phyloP scores from a whole-genome alignment of 1,140 invertebrate genomes.

The Rhyzopertha dominica region DNA sequence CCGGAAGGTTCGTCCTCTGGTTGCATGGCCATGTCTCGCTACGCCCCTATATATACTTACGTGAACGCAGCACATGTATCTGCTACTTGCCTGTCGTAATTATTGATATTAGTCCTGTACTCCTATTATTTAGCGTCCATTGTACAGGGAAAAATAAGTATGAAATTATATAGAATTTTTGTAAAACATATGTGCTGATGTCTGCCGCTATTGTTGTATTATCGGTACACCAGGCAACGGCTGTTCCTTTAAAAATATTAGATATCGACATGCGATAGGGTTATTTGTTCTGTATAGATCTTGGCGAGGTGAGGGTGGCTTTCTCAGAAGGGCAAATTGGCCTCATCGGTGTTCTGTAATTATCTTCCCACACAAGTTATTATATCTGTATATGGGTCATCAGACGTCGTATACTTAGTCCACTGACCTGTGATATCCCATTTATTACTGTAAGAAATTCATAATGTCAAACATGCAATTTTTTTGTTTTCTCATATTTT shows the following conservation, averaged over 20 bases:
- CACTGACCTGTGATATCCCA: too few species aligned
- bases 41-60: conserved; percentile 24
- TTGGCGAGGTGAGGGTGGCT: too few species aligned
- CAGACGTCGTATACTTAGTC: too few species aligned
- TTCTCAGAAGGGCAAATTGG: too few species aligned
- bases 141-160: conserved; percentile 38
- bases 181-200: conserved; percentile 35
- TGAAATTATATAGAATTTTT: conserved; percentile 41
- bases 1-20: conserved; percentile 9
- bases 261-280: conserved; percentile 15
- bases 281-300: too few species aligned
- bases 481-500: too few species aligned
- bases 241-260: conserved; percentile 12
- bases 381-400: too few species aligned
- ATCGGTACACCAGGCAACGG: conserved; percentile 20
- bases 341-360: too few species aligned
- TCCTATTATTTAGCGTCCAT: conserved; percentile 40
- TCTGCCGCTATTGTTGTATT: conserved; percentile 30
- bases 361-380: too few species aligned
- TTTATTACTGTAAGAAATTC: too few species aligned
- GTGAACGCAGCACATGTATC: conserved; percentile 38
- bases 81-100: conserved; percentile 38
- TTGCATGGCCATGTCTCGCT: conserved; percentile 7
- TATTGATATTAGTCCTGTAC: conserved; percentile 37
- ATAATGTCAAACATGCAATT: too few species aligned